Conservation (phyloP, 2,113 vertebrate species). For the Protomyctophum bolini region DNA sequence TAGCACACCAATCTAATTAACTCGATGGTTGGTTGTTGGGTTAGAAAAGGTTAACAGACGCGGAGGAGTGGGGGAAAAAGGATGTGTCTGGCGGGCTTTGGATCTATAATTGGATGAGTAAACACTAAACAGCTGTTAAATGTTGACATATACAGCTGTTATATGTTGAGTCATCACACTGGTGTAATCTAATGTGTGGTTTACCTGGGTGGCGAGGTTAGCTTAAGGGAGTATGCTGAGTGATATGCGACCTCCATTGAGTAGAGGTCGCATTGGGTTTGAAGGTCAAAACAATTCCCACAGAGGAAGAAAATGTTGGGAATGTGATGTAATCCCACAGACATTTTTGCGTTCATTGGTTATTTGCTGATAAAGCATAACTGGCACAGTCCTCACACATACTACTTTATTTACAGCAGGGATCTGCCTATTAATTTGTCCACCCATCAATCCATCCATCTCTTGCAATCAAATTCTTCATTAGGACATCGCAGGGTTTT, state of each 20-base stretch:
- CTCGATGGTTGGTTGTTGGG: conserved; percentile 19
- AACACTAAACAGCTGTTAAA: conserved; percentile 30
- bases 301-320: not conserved
- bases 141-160: conserved; percentile 6
- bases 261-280: not conserved
- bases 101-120: conserved; percentile 38
- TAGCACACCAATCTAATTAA: conserved; percentile 51
- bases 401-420: not conserved
- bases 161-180: conserved; percentile 34
- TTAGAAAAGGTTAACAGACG: conserved; percentile 29
- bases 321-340: conserved; percentile 9
- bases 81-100: conserved; percentile 25
- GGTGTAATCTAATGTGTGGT: conserved; percentile 5
- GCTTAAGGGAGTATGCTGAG: conserved; percentile 16
- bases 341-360: conserved; percentile 1
- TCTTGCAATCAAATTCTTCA: no score
- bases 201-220: conserved; percentile 22
- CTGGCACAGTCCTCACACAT: not conserved
- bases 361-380: not conserved
- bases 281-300: conserved; percentile 14
- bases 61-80: conserved; percentile 18
- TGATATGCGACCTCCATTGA: conserved; percentile 30
- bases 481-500: no score
- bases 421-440: not conserved
- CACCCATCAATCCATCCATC: not conserved